These are phyloP conservation scores for Odontamblyopus rebecca DNA, from an alignment of 2,797 vertebrate species.

Conservation along the genomic window DNA sequence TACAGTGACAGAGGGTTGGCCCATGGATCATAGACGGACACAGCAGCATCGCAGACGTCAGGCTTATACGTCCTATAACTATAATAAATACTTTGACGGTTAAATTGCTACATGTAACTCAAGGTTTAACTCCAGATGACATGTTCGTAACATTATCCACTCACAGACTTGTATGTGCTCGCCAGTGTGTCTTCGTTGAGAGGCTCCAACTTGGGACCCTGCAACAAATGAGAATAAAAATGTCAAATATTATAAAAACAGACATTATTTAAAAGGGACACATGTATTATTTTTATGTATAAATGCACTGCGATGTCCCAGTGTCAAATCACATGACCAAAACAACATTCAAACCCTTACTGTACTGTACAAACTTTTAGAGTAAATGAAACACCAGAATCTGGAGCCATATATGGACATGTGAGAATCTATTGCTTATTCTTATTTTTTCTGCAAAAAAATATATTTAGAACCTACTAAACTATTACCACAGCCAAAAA, in stretches of 20 bases:
- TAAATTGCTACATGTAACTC: background rate
- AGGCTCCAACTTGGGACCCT: constrained; percentile 90
- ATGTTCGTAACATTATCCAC: constrained; percentile 42
- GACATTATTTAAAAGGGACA: background rate
- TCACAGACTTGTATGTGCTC: constrained; percentile 83
- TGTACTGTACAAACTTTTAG: no score
- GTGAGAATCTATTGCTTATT: no score
- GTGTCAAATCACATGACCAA: no score
- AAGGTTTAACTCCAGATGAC: background rate
- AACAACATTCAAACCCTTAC: no score
- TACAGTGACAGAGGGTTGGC: background rate
- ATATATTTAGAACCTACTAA: no score
- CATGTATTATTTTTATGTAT: no score
- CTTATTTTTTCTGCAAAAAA: no score
- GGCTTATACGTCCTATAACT: background rate
- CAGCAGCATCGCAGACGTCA: background rate
- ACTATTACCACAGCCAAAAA: no score
- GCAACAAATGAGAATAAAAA: constrained; percentile 5
- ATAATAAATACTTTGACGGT: constrained; percentile 1
- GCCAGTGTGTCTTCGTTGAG: constrained; percentile 81
- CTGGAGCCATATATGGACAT: no score
- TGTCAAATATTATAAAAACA: background rate
- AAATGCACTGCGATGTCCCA: no score
- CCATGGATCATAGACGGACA: background rate
- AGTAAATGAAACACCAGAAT: no score